These are phyloP conservation scores for Tiliqua scincoides DNA, from an alignment of 2,113 vertebrate species.

Conservation along the genomic window DNA sequence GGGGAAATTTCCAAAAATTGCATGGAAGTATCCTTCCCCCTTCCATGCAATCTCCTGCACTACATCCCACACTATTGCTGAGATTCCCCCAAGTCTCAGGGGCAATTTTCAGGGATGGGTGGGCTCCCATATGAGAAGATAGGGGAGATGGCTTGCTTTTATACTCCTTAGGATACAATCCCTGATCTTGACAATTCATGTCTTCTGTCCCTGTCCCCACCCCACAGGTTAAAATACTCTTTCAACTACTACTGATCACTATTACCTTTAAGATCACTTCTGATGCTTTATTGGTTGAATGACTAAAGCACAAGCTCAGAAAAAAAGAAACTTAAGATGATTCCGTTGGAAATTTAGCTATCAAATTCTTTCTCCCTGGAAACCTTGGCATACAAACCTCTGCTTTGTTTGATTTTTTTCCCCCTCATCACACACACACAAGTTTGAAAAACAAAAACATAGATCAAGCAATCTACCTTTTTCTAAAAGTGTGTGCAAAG, in stretches of 20 bases:
- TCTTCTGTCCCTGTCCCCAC: not conserved
- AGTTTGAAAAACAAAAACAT: not conserved
- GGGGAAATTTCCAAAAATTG: too few species aligned
- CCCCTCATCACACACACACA: not conserved
- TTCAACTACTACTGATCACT: not conserved
- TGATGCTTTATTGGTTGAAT: not conserved
- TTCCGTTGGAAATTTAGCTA: not conserved
- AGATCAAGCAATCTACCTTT: slow-evolving; percentile 77
- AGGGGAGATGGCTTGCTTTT: too few species aligned
- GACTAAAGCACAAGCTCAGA: not conserved
- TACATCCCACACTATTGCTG: too few species aligned
- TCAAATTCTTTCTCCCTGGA: too few species aligned
- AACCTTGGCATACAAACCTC: not conserved
- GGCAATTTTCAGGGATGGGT: too few species aligned
- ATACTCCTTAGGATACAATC: too few species aligned
- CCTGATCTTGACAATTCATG: not conserved
- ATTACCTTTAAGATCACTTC: not conserved
- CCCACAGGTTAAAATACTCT: not conserved
- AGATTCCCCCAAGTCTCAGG: too few species aligned
- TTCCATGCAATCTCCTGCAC: too few species aligned
- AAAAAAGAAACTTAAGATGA: not conserved
- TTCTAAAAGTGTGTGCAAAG: slow-evolving; percentile 85
- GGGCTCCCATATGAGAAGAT: too few species aligned
- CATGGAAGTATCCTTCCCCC: too few species aligned
- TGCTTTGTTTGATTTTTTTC: not conserved